Evolutionary conservation across 2,797 vertebrate genomes (phyloP), one percentile per base, ranked within the genome.

Genomic region (Eidolon dupreanum): DNA sequence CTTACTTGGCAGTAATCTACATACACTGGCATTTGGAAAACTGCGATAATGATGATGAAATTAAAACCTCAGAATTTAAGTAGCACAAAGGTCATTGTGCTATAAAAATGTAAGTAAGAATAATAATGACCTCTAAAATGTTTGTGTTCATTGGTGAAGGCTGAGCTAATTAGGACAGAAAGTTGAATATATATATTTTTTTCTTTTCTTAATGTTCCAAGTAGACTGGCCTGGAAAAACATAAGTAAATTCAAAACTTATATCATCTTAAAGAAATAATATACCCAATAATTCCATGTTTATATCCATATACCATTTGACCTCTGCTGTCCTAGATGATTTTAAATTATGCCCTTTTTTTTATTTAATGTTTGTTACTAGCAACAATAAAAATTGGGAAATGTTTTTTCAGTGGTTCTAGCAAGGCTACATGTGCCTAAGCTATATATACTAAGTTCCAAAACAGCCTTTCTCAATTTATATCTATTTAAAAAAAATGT

Each of bases 1-100:
- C 90, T 73, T 96, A 97, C n/a, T 38, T 97, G 95, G 96, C 93
- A 96, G 63, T 82, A 96, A 87, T 97, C 96, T 95, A 88, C 85
- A 94, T 94, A 65, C 87, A 88, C 92, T 89, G 82, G 90, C 95
- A 97, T 98, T 98, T 98, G 61, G 96, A 97, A 98, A 98, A 82
- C 70, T 96, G 46, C 2, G 96, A 57, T 70, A 86, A 98, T 98
- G 90, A 97, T 82, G 94, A 98, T 96, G 59, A 97, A 97, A 97
- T 97, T 98, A 98, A 98, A 98, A 97, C 95, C 82, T 83, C 88
- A 96, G 98, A 98, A 98, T 97, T 98, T 98, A 98, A 98, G 91
- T 92, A 90, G 81, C 94, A 97, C 93, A 84, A 95, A 98, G 97
- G 97, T 98, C 88, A 98, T 78, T 82, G 78, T 96, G 88, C 85